Evolutionary conservation across 2,797 vertebrate genomes (phyloP).

Genomic region (Peromyscus melanophrys): DNA sequence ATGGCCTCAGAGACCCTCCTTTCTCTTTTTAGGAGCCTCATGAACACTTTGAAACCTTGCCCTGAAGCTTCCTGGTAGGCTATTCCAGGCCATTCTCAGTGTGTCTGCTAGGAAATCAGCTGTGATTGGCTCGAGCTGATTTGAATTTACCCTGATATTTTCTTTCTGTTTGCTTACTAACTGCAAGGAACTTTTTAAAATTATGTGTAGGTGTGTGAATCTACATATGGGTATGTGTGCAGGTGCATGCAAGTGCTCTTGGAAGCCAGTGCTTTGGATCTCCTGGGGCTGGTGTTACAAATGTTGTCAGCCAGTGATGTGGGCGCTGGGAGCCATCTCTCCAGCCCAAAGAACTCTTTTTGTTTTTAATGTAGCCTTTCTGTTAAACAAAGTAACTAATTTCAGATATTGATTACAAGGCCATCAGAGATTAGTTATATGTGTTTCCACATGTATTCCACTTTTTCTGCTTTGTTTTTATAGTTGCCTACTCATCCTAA

Average conservation of each 20-base stretch:
- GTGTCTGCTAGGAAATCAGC: constrained; percentile 43
- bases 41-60: constrained; percentile 27
- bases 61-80: neutral
- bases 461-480: constrained; percentile 54
- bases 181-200: neutral
- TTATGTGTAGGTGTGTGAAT: neutral
- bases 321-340: neutral
- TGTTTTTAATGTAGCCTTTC: constrained; percentile 30
- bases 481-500: constrained; percentile 44
- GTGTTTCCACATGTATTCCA: neutral
- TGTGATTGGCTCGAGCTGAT: neutral
- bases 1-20: neutral
- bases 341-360: neutral
- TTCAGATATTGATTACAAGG: constrained; percentile 12
- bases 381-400: constrained; percentile 51
- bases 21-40: constrained; percentile 35
- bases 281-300: neutral
- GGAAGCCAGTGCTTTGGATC: neutral
- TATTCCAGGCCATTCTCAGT: neutral
- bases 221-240: neutral
- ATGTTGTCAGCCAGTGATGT: neutral
- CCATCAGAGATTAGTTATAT: constrained; percentile 56
- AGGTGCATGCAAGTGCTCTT: neutral
- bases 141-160: constrained; percentile 10
- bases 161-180: constrained; percentile 54